Conservation (phyloP, 1,140 invertebrate genomes). For the Megalonaias nervosa region DNA sequence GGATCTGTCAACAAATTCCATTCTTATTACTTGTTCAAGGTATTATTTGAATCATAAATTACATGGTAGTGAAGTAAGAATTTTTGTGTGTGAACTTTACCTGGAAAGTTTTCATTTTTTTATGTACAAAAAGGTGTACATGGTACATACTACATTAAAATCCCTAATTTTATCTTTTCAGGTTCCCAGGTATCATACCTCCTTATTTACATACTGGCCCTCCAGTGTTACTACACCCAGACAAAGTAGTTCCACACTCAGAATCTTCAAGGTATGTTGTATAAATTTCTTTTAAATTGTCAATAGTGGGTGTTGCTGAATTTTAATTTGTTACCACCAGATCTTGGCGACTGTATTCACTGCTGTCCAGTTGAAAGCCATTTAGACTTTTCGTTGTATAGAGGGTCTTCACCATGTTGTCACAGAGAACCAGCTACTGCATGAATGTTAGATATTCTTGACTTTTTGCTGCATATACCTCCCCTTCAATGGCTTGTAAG, state of each 20-base stretch:
- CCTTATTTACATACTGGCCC: slow-evolving; percentile 83
- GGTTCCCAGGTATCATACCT: slow-evolving; percentile 72
- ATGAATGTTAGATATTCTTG: no score
- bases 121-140: not conserved
- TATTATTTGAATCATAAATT: not conserved
- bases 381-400: slow-evolving; percentile 3
- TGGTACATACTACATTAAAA: not conserved
- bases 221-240: slow-evolving; percentile 88
- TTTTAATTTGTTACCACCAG: not conserved
- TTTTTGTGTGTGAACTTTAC: not conserved
- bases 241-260: slow-evolving; percentile 86
- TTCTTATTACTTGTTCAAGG: not conserved
- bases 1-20: not conserved
- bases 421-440: no score
- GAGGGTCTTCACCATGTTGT: not conserved
- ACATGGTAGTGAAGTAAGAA: not conserved
- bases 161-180: slow-evolving; percentile 41
- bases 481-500: no score
- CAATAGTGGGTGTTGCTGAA: slow-evolving; percentile 3
- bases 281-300: slow-evolving; percentile 2
- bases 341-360: not conserved
- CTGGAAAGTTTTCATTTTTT: not conserved
- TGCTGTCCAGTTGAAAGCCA: slow-evolving; percentile 3
- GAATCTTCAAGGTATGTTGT: slow-evolving; percentile 78
- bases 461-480: no score